Evolutionary conservation across 1,140 invertebrate genomes (phyloP), one percentile per base, ranked within the genome.

Genomic region (Drosophila pectinifera): DNA sequence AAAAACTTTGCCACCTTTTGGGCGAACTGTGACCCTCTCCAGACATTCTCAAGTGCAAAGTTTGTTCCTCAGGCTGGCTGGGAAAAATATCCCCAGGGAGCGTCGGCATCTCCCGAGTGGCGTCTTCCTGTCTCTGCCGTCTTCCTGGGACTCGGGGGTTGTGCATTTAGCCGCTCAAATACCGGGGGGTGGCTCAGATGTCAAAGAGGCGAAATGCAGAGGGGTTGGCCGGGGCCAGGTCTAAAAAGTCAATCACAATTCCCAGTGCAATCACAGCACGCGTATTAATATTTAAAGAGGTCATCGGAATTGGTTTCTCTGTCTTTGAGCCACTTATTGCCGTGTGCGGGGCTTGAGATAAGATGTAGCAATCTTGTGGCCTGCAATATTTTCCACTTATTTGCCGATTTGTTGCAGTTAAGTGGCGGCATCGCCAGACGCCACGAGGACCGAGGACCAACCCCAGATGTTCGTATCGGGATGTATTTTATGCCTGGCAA

Each of bases 201-300:
- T 75, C 69, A 73, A 72, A 67, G 39, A 61, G 61, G 13, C 64
- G 18, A 8, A 14, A 1, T 53, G 59, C 64, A 65, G 10, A 38
- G 36, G 56, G 68, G 72, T 67, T 43, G 62, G 56, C 56, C 58
- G 55, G 79, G 74, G 14, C 36, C 46, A 57, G 80, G 75, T 89
- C 84, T 83, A 88, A 84, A 90, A 89, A 89, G 84, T 90, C 84
- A 89, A 89, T 89, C 84, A 90, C 85, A 90, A 89, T 89, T 89
- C 84, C 84, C 84, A 89, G 77, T 80, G 85, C 84, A 89, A 89
- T 89, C 84, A 89, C 73, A 78, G 88, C 64, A 75, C 77, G 84
- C 80, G 85, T 80, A 89, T 89, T 89, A 89, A 89, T 89, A 89
- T 89, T 89, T 89, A 89, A 89, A 90, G 80, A 90, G 84, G 80